Evolutionary conservation across 23 tunicate genomes (phyloP), one percentile per base, ranked within the genome.

Genomic region (Trididemnum miniatum): DNA sequence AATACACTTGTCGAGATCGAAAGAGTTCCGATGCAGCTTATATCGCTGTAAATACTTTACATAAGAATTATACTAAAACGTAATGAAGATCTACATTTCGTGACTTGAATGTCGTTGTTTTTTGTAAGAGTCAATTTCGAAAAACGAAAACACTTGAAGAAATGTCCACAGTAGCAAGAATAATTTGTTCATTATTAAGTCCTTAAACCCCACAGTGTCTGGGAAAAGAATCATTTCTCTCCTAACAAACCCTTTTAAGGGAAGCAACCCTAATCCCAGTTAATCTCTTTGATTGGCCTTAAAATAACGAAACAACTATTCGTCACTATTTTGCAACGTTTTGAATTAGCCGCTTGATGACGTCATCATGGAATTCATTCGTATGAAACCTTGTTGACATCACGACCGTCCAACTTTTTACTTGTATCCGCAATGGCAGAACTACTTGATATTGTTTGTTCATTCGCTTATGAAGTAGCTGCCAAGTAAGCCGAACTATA

Each of bases 231-330:
- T 3, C 82, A 4, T 77, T 77, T 57, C 67, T 77, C 66, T 54
- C 18, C 37, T 25, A 33, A 18, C 66, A 30, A 31, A 22, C 59
- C 66, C 82, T 2, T 34, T 20, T 52, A 5, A 77, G 80, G 87
- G 73, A 60, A 73, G 40, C 60, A 50, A n/a, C 51, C 52, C 38
- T 83, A 83, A 83, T 83, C 81, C 87, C 73, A 73, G 3, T 83
- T 83, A 83, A 83, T 83, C 87, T 81, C 82, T 77, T 57, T 77
- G 67, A 77, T 77, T 77, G 67, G 82, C 67, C 82, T 77, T 77
- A 77, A 77, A 77, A 77, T 77, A 77, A 77, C 82, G 52, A 2
- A 28, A 1, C 49, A 20, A 37, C 31, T 77, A 77, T 77, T 77
- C 86, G 86, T 82, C 86, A 82, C 71, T 50, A 51, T 77, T 52